phyloP scores from a whole-genome alignment of 1,140 invertebrate genomes.

The Dryas iulia region DNA sequence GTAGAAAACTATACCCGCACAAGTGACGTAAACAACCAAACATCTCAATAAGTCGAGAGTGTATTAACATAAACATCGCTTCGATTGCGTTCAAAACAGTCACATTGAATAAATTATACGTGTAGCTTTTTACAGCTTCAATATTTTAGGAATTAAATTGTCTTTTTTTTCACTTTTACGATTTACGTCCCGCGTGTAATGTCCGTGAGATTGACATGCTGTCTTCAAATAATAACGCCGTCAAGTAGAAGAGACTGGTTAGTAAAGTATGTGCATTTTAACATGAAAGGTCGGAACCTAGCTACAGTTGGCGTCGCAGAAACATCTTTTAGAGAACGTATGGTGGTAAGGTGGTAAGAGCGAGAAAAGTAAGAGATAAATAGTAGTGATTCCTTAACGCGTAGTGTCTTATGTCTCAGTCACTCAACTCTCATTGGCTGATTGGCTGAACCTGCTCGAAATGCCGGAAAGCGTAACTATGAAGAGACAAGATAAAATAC shows the following conservation, averaged over 20 bases:
- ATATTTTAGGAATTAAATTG: conserved; percentile 68
- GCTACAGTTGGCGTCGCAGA: no score
- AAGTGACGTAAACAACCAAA: conserved; percentile 42
- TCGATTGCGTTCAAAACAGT: conserved; percentile 40
- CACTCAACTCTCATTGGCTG: no score
- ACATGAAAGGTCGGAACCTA: no score
- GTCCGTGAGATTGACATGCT: conserved; percentile 11
- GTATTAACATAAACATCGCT: conserved; percentile 72
- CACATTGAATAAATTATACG: conserved; percentile 67
- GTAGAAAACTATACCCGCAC: conserved; percentile 13
- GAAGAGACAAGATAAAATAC: no score
- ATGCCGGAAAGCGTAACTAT: no score
- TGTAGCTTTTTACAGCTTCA: conserved; percentile 58
- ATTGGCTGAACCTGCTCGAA: no score
- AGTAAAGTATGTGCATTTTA: no score
- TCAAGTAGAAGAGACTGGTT: neutral
- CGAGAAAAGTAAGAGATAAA: no score
- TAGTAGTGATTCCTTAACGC: no score
- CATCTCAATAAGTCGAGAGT: conserved; percentile 58
- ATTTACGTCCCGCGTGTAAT: conserved; percentile 18
- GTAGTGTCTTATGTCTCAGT: no score
- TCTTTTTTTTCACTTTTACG: conserved; percentile 35
- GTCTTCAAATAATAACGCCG: conserved; percentile 5
- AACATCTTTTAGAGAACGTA: no score
- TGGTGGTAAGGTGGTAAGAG: no score